Evolutionary conservation across 2,888 invertebrate species (phyloP), one percentile per base, ranked within the genome.

Genomic region (Stomorhina lunata): DNA sequence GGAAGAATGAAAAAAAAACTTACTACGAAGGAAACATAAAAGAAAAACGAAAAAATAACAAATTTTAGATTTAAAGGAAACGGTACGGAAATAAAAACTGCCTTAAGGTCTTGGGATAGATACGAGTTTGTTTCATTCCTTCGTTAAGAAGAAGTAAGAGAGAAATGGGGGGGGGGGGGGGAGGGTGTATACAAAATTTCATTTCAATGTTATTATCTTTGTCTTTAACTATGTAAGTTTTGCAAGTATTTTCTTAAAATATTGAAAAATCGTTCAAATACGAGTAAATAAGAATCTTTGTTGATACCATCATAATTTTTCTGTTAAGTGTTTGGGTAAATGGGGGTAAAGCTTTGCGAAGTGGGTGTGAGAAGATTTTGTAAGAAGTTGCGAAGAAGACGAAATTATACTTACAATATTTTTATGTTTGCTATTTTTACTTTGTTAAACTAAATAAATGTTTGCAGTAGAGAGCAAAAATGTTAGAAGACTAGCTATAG

Each of bases 171-270:
- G 53, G 57, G 17, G 55, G 15, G 40, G 15, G 15, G 22, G 29
- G 22, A 59, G 61, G 69, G 59, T 53, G n/a, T n/a, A n/a, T n/a
- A 53, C 27, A 53, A 57, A 61, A 88, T 88, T 89, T 89, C 88
- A 87, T 89, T 88, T 89, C 85, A 87, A 86, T 86, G 86, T 89
- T 88, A 88, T 90, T 90, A 90, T 89, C 86, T 89, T 87, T 90
- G 88, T 89, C 88, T 87, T 87, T 86, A 85, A 82, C 87, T 84
- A 88, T 87, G 87, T 85, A 80, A 68, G 81, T 81, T 25, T 55
- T 27, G 6, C 43, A 69, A 55, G 40, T n/a, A n/a, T n/a, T n/a
- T n/a, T n/a, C n/a, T n/a, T n/a, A n/a, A n/a, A n/a, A n/a, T n/a
- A n/a, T n/a, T n/a, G n/a, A n/a, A n/a, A n/a, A n/a, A n/a, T n/a